These are phyloP conservation scores for Trachelus stipa DNA, from an alignment of 2,888 invertebrate genomes.

Conservation along the genomic window DNA sequence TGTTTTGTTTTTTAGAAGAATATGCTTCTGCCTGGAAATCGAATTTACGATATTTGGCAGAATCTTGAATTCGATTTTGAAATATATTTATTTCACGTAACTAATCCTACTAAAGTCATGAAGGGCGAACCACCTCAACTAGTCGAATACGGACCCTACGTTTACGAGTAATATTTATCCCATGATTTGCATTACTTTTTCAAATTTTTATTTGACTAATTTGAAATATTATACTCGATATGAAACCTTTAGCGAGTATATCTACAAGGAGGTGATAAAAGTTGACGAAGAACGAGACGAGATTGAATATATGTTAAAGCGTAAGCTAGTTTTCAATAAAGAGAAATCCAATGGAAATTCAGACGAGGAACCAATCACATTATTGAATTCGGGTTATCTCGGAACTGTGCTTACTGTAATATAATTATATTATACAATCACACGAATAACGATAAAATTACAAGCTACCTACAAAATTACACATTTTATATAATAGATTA, in stretches of 20 bases:
- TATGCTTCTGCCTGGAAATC: not conserved
- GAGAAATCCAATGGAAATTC: constrained; percentile 65
- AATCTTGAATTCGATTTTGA: constrained; percentile 49
- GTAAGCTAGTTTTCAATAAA: constrained; percentile 69
- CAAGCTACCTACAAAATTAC: not conserved
- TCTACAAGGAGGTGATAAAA: constrained; percentile 65
- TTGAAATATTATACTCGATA: not conserved
- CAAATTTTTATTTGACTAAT: constrained; percentile 20
- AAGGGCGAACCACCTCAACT: constrained; percentile 70
- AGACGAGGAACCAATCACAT: constrained; percentile 69
- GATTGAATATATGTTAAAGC: constrained; percentile 69
- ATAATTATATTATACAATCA: constrained; percentile 7
- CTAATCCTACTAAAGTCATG: constrained; percentile 70
- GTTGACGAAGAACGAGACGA: constrained; percentile 70
- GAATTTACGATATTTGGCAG: constrained; percentile 69
- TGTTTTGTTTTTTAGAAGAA: not conserved
- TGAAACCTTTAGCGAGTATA: constrained; percentile 62
- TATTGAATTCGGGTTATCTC: constrained; percentile 72
- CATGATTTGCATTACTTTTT: not conserved
- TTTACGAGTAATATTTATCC: constrained; percentile 69
- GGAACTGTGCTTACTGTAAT: constrained; percentile 63
- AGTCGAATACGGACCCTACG: constrained; percentile 74
- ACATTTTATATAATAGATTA: not conserved
- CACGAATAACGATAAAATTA: not conserved
- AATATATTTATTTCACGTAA: constrained; percentile 67